Conservation (phyloP, 2,888 invertebrate genomes). For the Tuta absoluta region DNA sequence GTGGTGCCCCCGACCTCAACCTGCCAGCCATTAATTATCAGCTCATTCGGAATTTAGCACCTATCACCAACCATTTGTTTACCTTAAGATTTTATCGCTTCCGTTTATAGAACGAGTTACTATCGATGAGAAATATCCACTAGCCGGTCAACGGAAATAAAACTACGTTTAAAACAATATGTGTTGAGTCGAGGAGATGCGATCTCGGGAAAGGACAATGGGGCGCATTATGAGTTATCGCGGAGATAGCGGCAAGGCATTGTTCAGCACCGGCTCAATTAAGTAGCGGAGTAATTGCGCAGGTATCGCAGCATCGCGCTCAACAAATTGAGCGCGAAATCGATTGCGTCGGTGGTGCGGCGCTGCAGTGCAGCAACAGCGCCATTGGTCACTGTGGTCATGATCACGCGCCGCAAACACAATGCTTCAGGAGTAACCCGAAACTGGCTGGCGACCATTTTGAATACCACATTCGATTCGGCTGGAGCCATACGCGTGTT, state of each 20-base stretch:
- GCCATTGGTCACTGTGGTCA: slow-evolving; percentile 36
- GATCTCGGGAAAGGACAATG: slow-evolving; percentile 19
- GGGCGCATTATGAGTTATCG: slow-evolving; percentile 17
- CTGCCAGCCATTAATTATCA: slow-evolving; percentile 23
- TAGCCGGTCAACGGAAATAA: slow-evolving; percentile 9
- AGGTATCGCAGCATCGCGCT: slow-evolving; percentile 49
- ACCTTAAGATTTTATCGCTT: slow-evolving; percentile 22
- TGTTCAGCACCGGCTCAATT: slow-evolving; percentile 38
- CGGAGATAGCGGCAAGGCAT: slow-evolving; percentile 22
- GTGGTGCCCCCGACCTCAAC: slow-evolving; percentile 20
- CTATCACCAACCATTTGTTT: slow-evolving; percentile 25
- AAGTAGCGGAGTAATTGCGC: slow-evolving; percentile 47
- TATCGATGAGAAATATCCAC: slow-evolving; percentile 17
- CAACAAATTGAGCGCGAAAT: slow-evolving; percentile 69
- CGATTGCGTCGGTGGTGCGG: slow-evolving; percentile 43
- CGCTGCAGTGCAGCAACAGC: slow-evolving; percentile 38
- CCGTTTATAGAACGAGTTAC: slow-evolving; percentile 17
- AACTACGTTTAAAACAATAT: slow-evolving; percentile 14
- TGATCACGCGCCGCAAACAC: slow-evolving; percentile 58
- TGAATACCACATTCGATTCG: slow-evolving; percentile 32
- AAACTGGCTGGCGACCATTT: slow-evolving; percentile 39
- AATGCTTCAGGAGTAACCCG: slow-evolving; percentile 60
- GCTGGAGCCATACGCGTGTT: slow-evolving; percentile 21
- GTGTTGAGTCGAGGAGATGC: slow-evolving; percentile 8
- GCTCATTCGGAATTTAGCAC: slow-evolving; percentile 27